These are phyloP conservation scores for Stigmatopora nigra DNA, from an alignment of 2,113 vertebrate species.

Conservation along the genomic window DNA sequence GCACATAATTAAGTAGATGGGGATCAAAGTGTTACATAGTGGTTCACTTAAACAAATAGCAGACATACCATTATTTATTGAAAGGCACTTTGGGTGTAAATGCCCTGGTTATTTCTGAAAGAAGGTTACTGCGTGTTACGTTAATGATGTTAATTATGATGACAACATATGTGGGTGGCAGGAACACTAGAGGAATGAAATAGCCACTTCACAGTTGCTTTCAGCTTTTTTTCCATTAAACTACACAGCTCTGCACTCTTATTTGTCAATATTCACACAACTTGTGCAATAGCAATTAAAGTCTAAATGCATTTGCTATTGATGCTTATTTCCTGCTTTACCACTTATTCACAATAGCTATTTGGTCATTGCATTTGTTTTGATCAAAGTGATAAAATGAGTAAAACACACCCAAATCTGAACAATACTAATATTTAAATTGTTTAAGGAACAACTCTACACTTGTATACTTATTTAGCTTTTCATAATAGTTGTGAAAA, in stretches of 20 bases:
- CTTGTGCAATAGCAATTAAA: not conserved
- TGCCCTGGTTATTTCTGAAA: constrained; percentile 53
- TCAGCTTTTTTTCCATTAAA: constrained; percentile 39
- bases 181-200: constrained; percentile 17
- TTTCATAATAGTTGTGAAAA: not conserved
- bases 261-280: constrained; percentile 9
- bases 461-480: not conserved
- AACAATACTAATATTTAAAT: not conserved
- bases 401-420: not conserved
- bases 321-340: not conserved
- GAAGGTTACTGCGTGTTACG: constrained; percentile 55
- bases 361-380: not conserved
- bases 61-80: constrained; percentile 62
- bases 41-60: constrained; percentile 47
- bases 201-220: constrained; percentile 52
- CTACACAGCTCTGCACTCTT: constrained; percentile 14
- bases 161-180: constrained; percentile 51
- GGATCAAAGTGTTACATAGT: constrained; percentile 23
- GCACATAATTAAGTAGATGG: constrained; percentile 32
- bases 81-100: constrained; percentile 55
- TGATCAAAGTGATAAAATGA: not conserved
- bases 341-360: not conserved
- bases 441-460: not conserved
- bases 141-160: constrained; percentile 31
- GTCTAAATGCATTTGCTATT: not conserved